These are phyloP conservation scores for Chondrosia reniformis DNA, from an alignment of 37 sponge, comb jelly and placozoan genomes.

Conservation along the genomic window DNA sequence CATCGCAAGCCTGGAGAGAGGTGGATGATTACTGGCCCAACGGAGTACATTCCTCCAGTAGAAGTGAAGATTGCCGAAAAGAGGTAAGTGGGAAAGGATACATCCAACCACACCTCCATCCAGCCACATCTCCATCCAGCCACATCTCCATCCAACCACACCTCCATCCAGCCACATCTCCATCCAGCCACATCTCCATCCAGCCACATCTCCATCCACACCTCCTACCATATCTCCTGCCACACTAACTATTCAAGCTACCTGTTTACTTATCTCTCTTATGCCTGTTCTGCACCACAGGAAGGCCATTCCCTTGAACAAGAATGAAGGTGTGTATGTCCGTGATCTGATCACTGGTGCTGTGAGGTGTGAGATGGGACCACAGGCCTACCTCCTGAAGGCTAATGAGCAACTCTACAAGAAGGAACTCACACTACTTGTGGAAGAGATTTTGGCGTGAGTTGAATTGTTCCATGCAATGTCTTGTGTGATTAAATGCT, in stretches of 20 bases:
- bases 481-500: neutral
- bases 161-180: neutral
- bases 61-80: constrained; percentile 51
- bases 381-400: constrained; percentile 78
- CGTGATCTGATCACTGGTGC: constrained; percentile 69
- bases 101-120: neutral
- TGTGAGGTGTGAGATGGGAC: constrained; percentile 79
- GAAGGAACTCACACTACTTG: constrained; percentile 63
- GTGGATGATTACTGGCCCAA: constrained; percentile 91
- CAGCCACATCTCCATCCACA: neutral
- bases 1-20: constrained; percentile 35
- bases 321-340: constrained; percentile 93
- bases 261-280: neutral
- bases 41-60: constrained; percentile 70
- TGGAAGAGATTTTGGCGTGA: constrained; percentile 78
- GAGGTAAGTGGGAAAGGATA: constrained; percentile 37
- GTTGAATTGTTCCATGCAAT: neutral
- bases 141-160: neutral
- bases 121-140: neutral
- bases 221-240: no score
- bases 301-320: constrained; percentile 83
- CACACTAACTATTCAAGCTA: neutral
- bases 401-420: constrained; percentile 78
- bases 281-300: constrained; percentile 25
- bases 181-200: neutral